A percentile compares a stretch with the other conserved stretches of the same genome.
Conservation (phyloP, 2,797 vertebrate species). For the Gobionotothen gibberifrons region DNA sequence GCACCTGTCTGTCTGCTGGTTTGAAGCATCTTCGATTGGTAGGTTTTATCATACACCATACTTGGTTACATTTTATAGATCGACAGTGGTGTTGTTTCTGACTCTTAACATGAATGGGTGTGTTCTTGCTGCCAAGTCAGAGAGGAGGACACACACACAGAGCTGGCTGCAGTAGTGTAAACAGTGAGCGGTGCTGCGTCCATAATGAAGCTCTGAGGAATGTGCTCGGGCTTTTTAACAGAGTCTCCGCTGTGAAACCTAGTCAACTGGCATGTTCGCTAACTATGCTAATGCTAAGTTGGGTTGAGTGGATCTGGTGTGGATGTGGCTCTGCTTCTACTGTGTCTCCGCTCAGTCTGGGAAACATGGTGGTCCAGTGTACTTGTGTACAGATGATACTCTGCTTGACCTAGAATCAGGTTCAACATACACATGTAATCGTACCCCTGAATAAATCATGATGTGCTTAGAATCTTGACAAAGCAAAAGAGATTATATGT, state of each 20-base stretch:
- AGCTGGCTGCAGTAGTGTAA: slow-evolving; percentile 64
- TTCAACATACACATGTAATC: slow-evolving; percentile 4
- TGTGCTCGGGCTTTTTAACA: slow-evolving; percentile 59
- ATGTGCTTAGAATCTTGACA: neutral
- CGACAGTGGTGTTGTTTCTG: slow-evolving; percentile 3
- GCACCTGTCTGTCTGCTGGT: slow-evolving; percentile 14
- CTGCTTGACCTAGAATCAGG: neutral
- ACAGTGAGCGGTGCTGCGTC: slow-evolving; percentile 61
- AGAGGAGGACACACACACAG: slow-evolving; percentile 19
- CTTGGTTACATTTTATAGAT: slow-evolving; percentile 10
- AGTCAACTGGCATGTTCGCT: slow-evolving; percentile 62
- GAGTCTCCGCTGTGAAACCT: slow-evolving; percentile 63
- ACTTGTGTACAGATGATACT: slow-evolving; percentile 10
- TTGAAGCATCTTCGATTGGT: neutral
- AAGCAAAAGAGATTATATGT: neutral
- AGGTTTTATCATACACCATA: slow-evolving; percentile 16
- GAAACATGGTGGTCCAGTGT: slow-evolving; percentile 15
- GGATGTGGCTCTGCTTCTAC: slow-evolving; percentile 50
- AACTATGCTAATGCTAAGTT: slow-evolving; percentile 44
- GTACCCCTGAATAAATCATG: neutral
- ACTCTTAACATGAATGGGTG: slow-evolving; percentile 21
- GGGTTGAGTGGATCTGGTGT: slow-evolving; percentile 58
- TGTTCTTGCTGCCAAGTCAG: slow-evolving; percentile 20
- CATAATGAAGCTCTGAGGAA: slow-evolving; percentile 69
- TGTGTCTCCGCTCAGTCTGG: slow-evolving; percentile 72